Conservation (phyloP, 1,140 invertebrate species). For the Bathynomus jamesi region DNA sequence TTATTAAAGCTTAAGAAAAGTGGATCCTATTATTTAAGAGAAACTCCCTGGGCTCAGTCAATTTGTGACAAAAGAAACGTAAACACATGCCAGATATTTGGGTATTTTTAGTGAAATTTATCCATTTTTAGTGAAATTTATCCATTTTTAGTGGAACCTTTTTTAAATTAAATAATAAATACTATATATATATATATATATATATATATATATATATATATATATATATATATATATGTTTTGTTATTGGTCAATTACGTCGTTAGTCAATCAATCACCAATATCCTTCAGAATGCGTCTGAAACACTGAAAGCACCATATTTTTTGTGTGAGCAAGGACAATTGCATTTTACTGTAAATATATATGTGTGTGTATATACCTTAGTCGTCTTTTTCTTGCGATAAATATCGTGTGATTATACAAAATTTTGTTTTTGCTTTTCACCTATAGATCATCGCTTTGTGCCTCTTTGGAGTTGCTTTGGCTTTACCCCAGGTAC, state of each 20-base stretch:
- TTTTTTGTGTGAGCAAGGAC: too few relatives aligned
- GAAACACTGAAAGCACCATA: too few relatives aligned
- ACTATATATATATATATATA: not conserved
- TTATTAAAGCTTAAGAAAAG: too few relatives aligned
- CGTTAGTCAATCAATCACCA: too few relatives aligned
- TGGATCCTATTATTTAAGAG: too few relatives aligned
- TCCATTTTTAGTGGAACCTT: not conserved
- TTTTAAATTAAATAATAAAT: not conserved
- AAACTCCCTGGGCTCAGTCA: too few relatives aligned
- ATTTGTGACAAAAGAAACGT: not conserved
- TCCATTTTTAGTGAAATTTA: not conserved
- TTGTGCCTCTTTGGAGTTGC: not conserved
- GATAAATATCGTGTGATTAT: not conserved
- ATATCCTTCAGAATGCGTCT: too few relatives aligned
- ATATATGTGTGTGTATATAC: not conserved
- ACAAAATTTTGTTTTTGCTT: too few relatives aligned
- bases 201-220: too few relatives aligned
- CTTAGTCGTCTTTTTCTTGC: not conserved
- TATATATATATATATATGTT: too few relatives aligned
- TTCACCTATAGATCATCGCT: not conserved
- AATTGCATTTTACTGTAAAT: too few relatives aligned
- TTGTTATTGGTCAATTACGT: too few relatives aligned
- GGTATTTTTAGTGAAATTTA: not conserved
- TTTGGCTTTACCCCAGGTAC: not conserved
- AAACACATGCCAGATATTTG: not conserved